phyloP scores from a whole-genome alignment of 2,888 invertebrate genomes.

The Nephrocerus scutellatus region DNA sequence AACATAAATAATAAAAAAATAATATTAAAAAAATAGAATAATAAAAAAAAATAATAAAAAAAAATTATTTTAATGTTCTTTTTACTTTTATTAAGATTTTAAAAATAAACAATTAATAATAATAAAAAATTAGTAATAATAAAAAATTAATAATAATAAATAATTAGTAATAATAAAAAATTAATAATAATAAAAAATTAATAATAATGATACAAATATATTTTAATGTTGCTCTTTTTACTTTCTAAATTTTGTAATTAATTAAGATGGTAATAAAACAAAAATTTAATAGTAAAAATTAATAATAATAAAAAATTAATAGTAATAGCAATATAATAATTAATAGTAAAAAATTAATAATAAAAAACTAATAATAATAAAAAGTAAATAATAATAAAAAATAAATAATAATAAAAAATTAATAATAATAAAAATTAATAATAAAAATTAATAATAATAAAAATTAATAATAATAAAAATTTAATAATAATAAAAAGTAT shows the following conservation, averaged over 20 bases:
- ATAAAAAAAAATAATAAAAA: neutral
- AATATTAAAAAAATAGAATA: neutral
- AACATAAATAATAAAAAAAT: neutral
- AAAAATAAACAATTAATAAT: neutral
- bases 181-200: neutral
- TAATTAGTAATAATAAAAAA: neutral
- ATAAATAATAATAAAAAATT: neutral
- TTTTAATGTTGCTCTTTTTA: neutral
- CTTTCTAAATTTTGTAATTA: neutral
- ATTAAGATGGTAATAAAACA: neutral
- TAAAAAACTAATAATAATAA: neutral
- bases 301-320: neutral
- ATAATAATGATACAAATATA: neutral
- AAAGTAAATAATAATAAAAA: neutral
- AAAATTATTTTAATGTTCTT: too few relatives aligned
- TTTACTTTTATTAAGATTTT: neutral
- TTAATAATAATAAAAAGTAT: neutral
- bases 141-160: neutral
- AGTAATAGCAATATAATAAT: too few relatives aligned
- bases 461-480: neutral
- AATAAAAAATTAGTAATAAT: neutral
- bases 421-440: neutral
- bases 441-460: neutral
- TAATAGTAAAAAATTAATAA: neutral
- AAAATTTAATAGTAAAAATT: neutral